Evolutionary conservation across 2,888 invertebrate genomes (phyloP).

Genomic region (Patella ulyssiponensis): DNA sequence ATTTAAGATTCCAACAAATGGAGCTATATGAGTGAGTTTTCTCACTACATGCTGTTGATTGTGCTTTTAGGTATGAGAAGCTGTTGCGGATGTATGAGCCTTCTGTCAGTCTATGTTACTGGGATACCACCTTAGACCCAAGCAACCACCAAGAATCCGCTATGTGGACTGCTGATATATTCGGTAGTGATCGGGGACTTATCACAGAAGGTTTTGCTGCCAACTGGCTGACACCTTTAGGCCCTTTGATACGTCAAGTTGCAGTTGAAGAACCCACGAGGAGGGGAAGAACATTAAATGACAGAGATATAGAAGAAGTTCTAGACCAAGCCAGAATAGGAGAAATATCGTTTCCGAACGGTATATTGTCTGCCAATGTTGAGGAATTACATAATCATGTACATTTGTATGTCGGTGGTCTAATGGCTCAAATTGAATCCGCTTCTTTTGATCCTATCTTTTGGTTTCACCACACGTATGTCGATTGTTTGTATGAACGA

Average conservation of each 20-base stretch:
- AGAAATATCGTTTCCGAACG: slow-evolving; percentile 47
- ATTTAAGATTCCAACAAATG: too few relatives aligned
- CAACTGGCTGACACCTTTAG: slow-evolving; percentile 44
- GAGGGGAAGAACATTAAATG: slow-evolving; percentile 42
- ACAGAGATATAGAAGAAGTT: slow-evolving; percentile 44
- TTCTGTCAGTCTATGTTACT: slow-evolving; percentile 54
- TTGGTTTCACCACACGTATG: slow-evolving; percentile 44
- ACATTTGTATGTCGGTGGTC: slow-evolving; percentile 55
- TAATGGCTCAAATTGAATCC: slow-evolving; percentile 38
- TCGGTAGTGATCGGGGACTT: slow-evolving; percentile 53
- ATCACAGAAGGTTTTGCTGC: slow-evolving; percentile 50
- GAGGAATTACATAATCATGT: slow-evolving; percentile 57
- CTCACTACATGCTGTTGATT: too few relatives aligned
- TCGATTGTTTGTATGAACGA: slow-evolving; percentile 45
- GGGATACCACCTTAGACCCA: slow-evolving; percentile 59
- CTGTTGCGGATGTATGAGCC: slow-evolving; percentile 54
- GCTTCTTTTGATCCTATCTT: slow-evolving; percentile 47
- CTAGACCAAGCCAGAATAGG: slow-evolving; percentile 34
- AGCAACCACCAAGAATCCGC: slow-evolving; percentile 44
- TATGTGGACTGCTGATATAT: slow-evolving; percentile 51
- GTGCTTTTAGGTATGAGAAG: slow-evolving; percentile 51
- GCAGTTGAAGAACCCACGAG: too few relatives aligned
- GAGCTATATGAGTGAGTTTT: too few relatives aligned
- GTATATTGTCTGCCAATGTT: slow-evolving; percentile 41
- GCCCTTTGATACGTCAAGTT: slow-evolving; percentile 32